Evolutionary conservation across 1,140 invertebrate species (phyloP), one percentile per base, ranked within the genome.

Genomic region (Drosophila kepulauana): DNA sequence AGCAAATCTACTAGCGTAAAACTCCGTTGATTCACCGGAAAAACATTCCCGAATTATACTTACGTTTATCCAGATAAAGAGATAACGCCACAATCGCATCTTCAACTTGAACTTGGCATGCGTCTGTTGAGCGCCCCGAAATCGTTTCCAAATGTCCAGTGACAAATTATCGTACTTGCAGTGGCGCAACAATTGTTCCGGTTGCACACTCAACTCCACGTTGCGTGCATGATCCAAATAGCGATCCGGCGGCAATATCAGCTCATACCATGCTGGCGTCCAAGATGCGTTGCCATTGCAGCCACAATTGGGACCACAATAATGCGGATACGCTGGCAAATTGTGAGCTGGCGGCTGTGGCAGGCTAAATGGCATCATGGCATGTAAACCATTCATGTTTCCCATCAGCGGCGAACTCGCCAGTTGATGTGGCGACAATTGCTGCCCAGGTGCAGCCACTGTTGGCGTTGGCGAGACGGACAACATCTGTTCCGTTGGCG

Each of bases 61-160:
- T 92, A 95, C 96, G 93, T 96, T 95, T 58, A 98, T 95, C 78
- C 95, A 94, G 49, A 95, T 92, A 91, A 95, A 96, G 3, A 98
- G 93, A 87, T 95, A 95, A 82, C 95, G 95, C 95, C 97, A 97
- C 1, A 98, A 93, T 62, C 95, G 94, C 94, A 98, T 96, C 93
- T 98, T 98, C 33, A 95, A 95, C 77, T 94, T 93, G 91, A 96
- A 98, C 13, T 95, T 96, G 49, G 95, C 94, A 79, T 96, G 95
- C n/a, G 95, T 96, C 93, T 98, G 97, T 77, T 97, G 96, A 73
- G 96, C 95, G 8, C 93, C 92, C 13, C 95, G 93, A 93, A 97
- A 98, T 76, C 96, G 96, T 62, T 95, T 94, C 96, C 97, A 98
- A 10, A 98, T 95, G 64, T 95, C 94, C 77, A 94, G 93, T 11